Evolutionary conservation across 2,888 invertebrate genomes (phyloP).

Genomic region (Acronicta aceris): DNA sequence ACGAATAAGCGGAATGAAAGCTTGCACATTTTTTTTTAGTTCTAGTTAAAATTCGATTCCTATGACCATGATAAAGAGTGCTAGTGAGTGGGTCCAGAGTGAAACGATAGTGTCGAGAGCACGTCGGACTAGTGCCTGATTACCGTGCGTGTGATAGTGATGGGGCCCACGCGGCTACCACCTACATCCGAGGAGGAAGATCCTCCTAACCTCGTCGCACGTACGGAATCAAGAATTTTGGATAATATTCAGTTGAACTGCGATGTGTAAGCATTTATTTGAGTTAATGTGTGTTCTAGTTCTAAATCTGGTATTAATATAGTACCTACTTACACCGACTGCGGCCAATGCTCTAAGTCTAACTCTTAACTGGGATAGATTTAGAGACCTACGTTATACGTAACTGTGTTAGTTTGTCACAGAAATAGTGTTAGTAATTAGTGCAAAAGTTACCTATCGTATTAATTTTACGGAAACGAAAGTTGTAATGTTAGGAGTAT

Average conservation of each 20-base stretch:
- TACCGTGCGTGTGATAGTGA: constrained; percentile 66
- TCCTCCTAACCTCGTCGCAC: constrained; percentile 62
- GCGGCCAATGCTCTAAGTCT: constrained; percentile 8
- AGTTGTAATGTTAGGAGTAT: too few relatives aligned
- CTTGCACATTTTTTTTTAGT: constrained; percentile 42
- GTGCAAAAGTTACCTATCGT: neutral
- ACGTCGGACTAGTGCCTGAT: constrained; percentile 77
- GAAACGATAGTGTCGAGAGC: constrained; percentile 65
- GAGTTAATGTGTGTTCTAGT: constrained; percentile 33
- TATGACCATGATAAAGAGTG: constrained; percentile 70
- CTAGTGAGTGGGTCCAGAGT: constrained; percentile 67
- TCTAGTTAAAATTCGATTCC: constrained; percentile 55
- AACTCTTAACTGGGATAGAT: constrained; percentile 18
- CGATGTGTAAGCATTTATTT: constrained; percentile 71
- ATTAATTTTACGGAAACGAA: too few relatives aligned
- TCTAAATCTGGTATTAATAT: constrained; percentile 33
- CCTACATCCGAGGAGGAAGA: constrained; percentile 83
- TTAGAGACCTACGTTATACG: too few relatives aligned
- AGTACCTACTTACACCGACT: constrained; percentile 14
- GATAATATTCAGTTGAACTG: constrained; percentile 65
- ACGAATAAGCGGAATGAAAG: constrained; percentile 61
- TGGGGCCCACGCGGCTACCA: constrained; percentile 84
- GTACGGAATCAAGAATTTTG: constrained; percentile 68
- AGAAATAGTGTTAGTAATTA: constrained; percentile 4
- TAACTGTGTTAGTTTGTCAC: constrained; percentile 1